A percentile compares a stretch with the other conserved stretches of the same genome.
Conservation (phyloP, 2,888 invertebrate genomes). For the Rhogogaster chlorosoma region DNA sequence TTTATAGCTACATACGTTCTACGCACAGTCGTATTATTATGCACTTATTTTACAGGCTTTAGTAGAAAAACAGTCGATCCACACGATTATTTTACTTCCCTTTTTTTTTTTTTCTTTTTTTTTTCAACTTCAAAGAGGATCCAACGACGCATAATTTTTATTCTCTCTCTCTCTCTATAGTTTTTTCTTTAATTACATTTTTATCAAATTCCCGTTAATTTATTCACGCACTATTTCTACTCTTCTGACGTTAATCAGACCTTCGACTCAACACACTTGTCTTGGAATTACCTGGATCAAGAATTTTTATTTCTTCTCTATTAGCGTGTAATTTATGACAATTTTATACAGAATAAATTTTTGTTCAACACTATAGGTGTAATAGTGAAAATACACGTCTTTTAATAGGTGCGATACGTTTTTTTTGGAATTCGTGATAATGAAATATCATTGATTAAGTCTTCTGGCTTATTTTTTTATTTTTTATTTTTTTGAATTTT, state of each 20-base stretch:
- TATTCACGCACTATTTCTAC: not conserved
- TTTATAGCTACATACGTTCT: constrained; percentile 28
- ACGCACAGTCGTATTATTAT: constrained; percentile 8
- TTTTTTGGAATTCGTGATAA: not conserved
- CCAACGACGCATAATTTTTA: not conserved
- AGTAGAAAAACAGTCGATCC: not conserved
- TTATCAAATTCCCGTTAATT: not conserved
- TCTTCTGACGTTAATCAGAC: not conserved
- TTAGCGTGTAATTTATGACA: not conserved
- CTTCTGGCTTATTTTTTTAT: not conserved
- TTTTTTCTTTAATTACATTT: not conserved
- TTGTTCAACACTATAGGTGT: not conserved
- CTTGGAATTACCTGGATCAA: not conserved
- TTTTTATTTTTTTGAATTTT: too few species aligned
- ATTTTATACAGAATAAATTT: not conserved
- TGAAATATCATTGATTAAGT: not conserved
- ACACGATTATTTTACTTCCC: not conserved
- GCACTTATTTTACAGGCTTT: constrained; percentile 36
- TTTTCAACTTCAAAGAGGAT: not conserved
- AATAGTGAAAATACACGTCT: not conserved
- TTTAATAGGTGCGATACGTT: too few species aligned
- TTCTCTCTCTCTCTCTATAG: not conserved
- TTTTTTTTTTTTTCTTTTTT: not conserved
- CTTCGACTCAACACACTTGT: not conserved
- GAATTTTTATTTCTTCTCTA: not conserved